phyloP scores from a whole-genome alignment of 2,113 vertebrate genomes.

The Seriola rivoliana region DNA sequence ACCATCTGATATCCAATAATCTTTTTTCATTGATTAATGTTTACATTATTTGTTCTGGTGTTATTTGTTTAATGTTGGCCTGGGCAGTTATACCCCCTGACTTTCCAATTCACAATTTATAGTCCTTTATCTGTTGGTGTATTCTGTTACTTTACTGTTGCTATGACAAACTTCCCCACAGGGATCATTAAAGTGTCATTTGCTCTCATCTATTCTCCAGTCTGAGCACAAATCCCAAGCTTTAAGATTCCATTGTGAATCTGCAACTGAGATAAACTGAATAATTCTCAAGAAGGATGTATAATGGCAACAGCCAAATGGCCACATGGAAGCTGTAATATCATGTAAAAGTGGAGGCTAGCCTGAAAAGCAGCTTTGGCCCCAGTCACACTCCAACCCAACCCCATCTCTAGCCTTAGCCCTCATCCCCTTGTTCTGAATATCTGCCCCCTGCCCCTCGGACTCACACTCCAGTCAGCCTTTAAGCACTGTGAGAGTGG shows the following conservation, averaged over 20 bases:
- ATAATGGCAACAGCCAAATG: constrained; percentile 10
- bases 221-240: not conserved
- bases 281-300: not conserved
- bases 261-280: not conserved
- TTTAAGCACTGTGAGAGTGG: constrained; percentile 81
- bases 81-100: not conserved
- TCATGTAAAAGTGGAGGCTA: constrained; percentile 45
- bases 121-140: constrained; percentile 8
- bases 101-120: constrained; percentile 9
- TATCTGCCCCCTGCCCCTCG: constrained; percentile 46
- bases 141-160: constrained; percentile 27
- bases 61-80: constrained; percentile 7
- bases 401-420: constrained; percentile 24
- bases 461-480: constrained; percentile 63
- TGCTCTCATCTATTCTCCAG: constrained; percentile 3
- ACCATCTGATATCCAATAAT: not conserved
- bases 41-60: not conserved
- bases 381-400: constrained; percentile 49
- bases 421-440: constrained; percentile 37
- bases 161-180: constrained; percentile 7
- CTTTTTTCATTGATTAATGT: constrained; percentile 10
- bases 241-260: constrained; percentile 5
- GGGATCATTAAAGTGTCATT: constrained; percentile 17
- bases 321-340: constrained; percentile 51
- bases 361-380: constrained; percentile 45